Conservation (phyloP, 2,797 vertebrate species). For the Falco peregrinus region DNA sequence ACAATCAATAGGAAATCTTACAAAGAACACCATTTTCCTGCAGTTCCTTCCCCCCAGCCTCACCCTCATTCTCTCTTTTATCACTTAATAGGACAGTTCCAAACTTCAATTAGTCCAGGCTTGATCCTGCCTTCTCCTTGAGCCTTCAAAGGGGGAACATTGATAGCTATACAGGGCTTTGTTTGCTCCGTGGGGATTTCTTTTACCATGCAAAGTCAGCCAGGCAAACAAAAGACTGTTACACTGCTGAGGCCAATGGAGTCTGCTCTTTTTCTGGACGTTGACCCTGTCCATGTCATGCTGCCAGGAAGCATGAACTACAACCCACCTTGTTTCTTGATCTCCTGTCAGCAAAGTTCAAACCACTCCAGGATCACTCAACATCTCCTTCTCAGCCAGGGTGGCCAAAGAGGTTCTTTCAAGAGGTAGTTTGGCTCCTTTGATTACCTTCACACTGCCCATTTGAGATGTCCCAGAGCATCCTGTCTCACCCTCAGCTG, state of each 20-base stretch:
- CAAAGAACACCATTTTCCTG: rapidly evolving
- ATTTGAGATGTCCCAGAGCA: neutral
- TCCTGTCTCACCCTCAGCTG: neutral
- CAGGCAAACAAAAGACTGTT: neutral
- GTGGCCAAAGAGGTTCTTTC: neutral
- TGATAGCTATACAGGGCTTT: neutral
- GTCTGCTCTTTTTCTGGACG: neutral
- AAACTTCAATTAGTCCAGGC: neutral
- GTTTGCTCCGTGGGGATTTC: neutral
- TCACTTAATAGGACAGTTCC: neutral
- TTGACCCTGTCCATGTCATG: neutral
- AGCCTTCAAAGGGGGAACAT: neutral
- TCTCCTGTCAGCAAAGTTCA: neutral
- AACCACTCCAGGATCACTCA: neutral
- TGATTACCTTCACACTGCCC: rapidly evolving
- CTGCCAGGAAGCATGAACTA: neutral
- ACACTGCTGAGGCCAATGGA: neutral
- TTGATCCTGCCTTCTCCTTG: neutral
- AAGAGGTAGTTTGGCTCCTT: neutral
- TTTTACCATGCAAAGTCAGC: neutral
- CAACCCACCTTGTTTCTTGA: neutral
- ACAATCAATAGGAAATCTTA: neutral
- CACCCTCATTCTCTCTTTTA: neutral
- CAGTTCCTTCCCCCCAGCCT: neutral
- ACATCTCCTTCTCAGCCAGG: neutral